phyloP scores from a whole-genome alignment of 30 jellyfish, hydroid and myxozoan genomes.

The Rhopilema esculentum region DNA sequence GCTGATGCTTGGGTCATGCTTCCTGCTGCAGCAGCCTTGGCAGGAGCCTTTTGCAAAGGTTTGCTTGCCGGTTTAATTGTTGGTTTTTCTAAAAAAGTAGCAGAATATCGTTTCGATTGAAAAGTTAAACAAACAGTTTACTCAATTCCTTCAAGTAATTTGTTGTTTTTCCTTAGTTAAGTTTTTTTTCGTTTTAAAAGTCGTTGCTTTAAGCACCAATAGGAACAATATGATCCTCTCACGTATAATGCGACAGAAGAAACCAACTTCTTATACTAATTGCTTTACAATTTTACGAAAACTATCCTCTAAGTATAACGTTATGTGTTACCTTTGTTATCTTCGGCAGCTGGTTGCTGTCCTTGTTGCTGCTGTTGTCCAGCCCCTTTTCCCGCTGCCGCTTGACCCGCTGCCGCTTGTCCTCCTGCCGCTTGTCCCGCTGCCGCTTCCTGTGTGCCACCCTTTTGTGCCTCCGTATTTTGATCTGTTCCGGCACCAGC shows the following conservation, averaged over 20 bases:
- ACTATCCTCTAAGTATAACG: neutral
- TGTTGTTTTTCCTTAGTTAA: neutral
- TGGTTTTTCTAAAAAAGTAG: constrained; percentile 20
- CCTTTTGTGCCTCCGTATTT: constrained; percentile 39
- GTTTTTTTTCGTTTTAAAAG: neutral
- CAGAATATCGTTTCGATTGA: neutral
- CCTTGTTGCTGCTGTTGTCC: constrained; percentile 28
- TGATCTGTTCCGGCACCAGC: constrained; percentile 30
- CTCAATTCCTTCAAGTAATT: neutral
- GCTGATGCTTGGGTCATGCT: neutral
- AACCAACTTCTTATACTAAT: neutral
- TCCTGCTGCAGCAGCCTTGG: constrained; percentile 4
- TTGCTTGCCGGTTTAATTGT: constrained; percentile 38
- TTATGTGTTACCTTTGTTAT: constrained; percentile 13
- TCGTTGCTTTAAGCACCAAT: neutral
- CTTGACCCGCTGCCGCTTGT: constrained; percentile 26
- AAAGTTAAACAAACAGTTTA: neutral
- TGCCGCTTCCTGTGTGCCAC: constrained; percentile 23
- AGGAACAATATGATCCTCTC: neutral
- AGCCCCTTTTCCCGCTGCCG: constrained; percentile 24
- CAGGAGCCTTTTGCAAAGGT: constrained; percentile 25
- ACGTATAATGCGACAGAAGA: no score
- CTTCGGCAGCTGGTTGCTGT: constrained; percentile 36
- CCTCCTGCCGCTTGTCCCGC: constrained; percentile 43
- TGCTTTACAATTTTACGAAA: neutral